Evolutionary conservation across 2,797 vertebrate genomes (phyloP).

Genomic region (Tokudaia muenninki): DNA sequence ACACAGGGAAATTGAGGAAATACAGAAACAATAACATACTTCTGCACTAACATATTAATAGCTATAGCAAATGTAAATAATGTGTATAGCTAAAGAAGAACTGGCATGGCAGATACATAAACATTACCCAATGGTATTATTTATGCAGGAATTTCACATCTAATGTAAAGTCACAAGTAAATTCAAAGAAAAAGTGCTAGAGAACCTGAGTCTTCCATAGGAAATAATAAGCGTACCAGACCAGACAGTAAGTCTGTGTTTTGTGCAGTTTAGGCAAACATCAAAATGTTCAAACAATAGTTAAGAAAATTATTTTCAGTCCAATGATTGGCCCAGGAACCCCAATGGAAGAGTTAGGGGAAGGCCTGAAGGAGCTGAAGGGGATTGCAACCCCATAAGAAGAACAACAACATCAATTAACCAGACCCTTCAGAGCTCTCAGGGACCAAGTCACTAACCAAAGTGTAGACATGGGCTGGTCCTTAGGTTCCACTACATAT

Average conservation of each 20-base stretch:
- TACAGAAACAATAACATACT: background rate
- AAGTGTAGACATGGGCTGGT: too few relatives aligned
- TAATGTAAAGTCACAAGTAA: background rate
- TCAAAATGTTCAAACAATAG: background rate
- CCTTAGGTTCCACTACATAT: too few relatives aligned
- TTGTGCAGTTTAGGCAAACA: background rate
- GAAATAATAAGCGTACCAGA: background rate
- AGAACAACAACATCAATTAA: too few relatives aligned
- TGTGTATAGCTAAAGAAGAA: background rate
- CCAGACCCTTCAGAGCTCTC: too few relatives aligned
- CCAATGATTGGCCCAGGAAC: too few relatives aligned
- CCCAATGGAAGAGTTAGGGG: too few relatives aligned
- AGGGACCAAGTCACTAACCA: too few relatives aligned
- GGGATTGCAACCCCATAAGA: too few relatives aligned
- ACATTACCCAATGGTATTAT: background rate
- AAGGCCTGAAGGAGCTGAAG: too few relatives aligned
- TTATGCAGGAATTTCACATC: background rate
- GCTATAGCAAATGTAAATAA: background rate
- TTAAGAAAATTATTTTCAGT: slow-evolving; percentile 29
- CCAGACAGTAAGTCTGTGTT: background rate
- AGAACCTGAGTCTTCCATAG: background rate
- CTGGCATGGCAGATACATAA: background rate
- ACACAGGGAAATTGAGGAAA: background rate
- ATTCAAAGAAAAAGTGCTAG: background rate
- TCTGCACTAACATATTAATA: background rate